Evolutionary conservation across 1,140 invertebrate genomes (phyloP).

Genomic region (Pogonus chalceus): DNA sequence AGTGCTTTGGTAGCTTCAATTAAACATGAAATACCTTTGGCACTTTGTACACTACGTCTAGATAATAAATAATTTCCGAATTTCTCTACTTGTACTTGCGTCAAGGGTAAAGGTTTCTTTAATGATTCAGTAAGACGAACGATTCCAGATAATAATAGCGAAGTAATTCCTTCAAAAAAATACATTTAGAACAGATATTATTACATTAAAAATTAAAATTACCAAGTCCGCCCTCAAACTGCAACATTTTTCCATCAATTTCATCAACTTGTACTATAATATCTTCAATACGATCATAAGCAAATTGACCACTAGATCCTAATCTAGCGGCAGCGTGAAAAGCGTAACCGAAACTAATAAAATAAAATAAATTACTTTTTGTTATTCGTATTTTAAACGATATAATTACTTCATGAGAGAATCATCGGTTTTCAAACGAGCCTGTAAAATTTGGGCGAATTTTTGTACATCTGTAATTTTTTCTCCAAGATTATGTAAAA

Average conservation of each 20-base stretch:
- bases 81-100: constrained; percentile 73
- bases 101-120: constrained; percentile 62
- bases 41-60: constrained; percentile 77
- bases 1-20: constrained; percentile 65
- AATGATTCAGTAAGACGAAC: constrained; percentile 58
- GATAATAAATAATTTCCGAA: constrained; percentile 86
- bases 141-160: constrained; percentile 61
- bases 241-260: constrained; percentile 75
- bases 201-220: constrained; percentile 13
- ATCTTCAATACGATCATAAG: constrained; percentile 77
- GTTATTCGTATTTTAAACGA: background rate
- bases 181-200: constrained; percentile 3
- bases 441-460: constrained; percentile 25
- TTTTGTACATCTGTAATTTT: constrained; percentile 25
- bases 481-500: constrained; percentile 22
- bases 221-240: constrained; percentile 84
- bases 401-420: constrained; percentile 15
- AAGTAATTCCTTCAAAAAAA: constrained; percentile 30
- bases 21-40: constrained; percentile 69
- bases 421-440: constrained; percentile 30
- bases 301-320: constrained; percentile 56
- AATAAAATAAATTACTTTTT: constrained; percentile 14
- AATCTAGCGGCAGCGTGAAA: constrained; percentile 66
- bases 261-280: constrained; percentile 90
- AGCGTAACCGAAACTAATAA: constrained; percentile 66